Evolutionary conservation across 2,888 invertebrate species (phyloP).

Genomic region (Lomographa bimaculata): DNA sequence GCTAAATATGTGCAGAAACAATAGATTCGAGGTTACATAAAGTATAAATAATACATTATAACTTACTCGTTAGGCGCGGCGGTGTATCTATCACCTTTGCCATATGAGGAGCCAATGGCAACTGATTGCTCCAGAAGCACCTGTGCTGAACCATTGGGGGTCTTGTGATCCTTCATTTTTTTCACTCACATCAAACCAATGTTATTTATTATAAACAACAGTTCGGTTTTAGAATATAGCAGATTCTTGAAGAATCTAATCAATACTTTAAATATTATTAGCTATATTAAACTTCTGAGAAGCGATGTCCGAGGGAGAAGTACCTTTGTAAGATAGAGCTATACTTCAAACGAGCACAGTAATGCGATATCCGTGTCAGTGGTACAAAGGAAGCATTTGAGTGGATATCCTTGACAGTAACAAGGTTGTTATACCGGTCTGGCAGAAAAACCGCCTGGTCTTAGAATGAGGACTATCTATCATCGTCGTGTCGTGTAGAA

Average conservation of each 20-base stretch:
- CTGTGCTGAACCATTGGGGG: conserved; percentile 56
- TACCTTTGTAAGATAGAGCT: conserved; percentile 25
- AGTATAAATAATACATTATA: no score
- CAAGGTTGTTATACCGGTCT: conserved; percentile 60
- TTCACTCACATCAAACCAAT: conserved; percentile 38
- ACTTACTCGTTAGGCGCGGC: conserved; percentile 80
- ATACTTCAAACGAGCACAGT: conserved; percentile 10
- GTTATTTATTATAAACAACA: conserved; percentile 20
- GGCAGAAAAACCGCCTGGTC: conserved; percentile 15
- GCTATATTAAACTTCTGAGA: no score
- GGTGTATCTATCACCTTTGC: conserved; percentile 73
- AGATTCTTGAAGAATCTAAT: conserved; percentile 8
- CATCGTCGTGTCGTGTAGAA: conserved; percentile 6
- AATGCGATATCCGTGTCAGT: conserved; percentile 42
- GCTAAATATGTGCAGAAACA: conserved; percentile 17
- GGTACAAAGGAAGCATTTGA: conserved; percentile 62
- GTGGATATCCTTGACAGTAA: conserved; percentile 73
- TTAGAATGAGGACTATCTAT: conserved; percentile 6
- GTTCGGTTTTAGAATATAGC: conserved; percentile 1
- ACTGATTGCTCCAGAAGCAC: conserved; percentile 37
- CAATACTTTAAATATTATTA: conserved; percentile 9
- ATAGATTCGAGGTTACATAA: conserved; percentile 19
- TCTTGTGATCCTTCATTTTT: conserved; percentile 60
- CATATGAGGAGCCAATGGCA: conserved; percentile 66
- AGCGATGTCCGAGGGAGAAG: conserved; percentile 26